phyloP scores from a whole-genome alignment of 2,797 vertebrate species.

The Australoheros facetus region DNA sequence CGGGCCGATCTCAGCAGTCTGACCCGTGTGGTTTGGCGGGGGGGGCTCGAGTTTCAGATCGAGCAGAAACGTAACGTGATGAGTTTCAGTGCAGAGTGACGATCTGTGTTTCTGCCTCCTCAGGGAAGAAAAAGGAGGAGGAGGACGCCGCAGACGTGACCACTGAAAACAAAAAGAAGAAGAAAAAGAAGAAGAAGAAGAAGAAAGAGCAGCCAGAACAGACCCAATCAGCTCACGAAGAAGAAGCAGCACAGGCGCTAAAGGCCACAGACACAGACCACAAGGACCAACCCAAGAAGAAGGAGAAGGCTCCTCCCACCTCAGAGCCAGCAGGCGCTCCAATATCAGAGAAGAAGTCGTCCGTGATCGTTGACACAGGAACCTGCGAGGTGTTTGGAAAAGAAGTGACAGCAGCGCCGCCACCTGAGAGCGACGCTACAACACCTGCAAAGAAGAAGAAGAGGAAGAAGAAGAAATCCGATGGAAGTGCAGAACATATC shows the following conservation, averaged over 20 bases:
- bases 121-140: slow-evolving; percentile 54
- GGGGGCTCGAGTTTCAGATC: too few species aligned
- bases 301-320: neutral
- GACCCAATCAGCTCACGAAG: too few species aligned
- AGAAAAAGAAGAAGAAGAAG: slow-evolving; percentile 31
- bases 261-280: too few species aligned
- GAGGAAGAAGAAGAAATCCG: neutral
- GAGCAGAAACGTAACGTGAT: neutral
- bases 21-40: too few species aligned
- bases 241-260: too few species aligned
- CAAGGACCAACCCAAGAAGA: too few species aligned
- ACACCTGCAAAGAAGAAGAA: slow-evolving; percentile 13
- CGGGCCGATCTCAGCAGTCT: too few species aligned
- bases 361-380: neutral
- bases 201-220: too few species aligned
- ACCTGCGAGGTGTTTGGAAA: neutral
- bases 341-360: neutral
- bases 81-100: neutral
- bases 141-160: neutral
- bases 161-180: slow-evolving; percentile 24
- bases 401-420: neutral
- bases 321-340: neutral
- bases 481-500: neutral
- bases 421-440: neutral
- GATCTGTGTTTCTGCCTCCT: slow-evolving; percentile 7